phyloP scores from a whole-genome alignment of 1,140 invertebrate genomes.

The Listronotus bonariensis region DNA sequence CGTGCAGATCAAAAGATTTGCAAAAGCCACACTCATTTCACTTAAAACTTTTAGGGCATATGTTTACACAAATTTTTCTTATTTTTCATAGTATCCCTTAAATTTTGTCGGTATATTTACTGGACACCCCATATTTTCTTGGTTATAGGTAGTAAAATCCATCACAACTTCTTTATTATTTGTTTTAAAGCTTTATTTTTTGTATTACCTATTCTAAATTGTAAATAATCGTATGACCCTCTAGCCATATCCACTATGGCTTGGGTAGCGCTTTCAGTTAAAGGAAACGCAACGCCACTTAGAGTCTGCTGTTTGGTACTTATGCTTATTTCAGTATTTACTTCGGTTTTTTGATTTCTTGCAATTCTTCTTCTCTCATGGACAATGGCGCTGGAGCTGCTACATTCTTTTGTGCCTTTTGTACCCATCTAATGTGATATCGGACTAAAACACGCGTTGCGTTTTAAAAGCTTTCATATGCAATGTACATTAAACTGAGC shows the following conservation, averaged over 20 bases:
- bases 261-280: constrained; percentile 79
- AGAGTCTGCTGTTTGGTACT: constrained; percentile 90
- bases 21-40: too few relatives aligned
- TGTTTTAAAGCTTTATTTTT: too few relatives aligned
- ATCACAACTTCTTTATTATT: too few relatives aligned
- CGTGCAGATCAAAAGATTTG: too few relatives aligned
- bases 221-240: constrained; percentile 74
- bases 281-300: constrained; percentile 89
- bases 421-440: constrained; percentile 82
- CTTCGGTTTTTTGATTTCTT: constrained; percentile 77
- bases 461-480: too few relatives aligned
- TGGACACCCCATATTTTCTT: too few relatives aligned
- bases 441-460: constrained; percentile 64
- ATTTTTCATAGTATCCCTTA: too few relatives aligned
- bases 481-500: too few relatives aligned
- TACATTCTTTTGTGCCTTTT: constrained; percentile 76
- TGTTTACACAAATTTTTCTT: too few relatives aligned
- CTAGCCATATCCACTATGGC: constrained; percentile 71
- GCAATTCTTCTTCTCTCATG: constrained; percentile 84
- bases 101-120: too few relatives aligned
- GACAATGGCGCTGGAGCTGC: constrained; percentile 88
- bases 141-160: too few relatives aligned
- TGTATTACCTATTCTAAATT: constrained; percentile 70
- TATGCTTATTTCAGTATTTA: constrained; percentile 77
- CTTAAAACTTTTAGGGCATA: too few relatives aligned